Evolutionary conservation across 2,113 vertebrate species (phyloP).

Genomic region (Coreoperca whiteheadi): DNA sequence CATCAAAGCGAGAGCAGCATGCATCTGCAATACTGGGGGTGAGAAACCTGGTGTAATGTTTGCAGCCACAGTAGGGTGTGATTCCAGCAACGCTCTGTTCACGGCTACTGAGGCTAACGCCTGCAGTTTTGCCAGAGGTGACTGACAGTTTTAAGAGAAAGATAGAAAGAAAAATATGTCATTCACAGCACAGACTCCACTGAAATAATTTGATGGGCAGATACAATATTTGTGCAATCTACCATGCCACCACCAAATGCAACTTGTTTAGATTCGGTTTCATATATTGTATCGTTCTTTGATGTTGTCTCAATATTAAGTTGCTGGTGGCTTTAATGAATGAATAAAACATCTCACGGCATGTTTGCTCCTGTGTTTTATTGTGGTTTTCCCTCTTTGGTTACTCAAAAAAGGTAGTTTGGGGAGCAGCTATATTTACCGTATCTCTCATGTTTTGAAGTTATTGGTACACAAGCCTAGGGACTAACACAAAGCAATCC

Average conservation of each 20-base stretch:
- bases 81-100: constrained; percentile 45
- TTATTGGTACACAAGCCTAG: constrained; percentile 77
- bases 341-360: constrained; percentile 74
- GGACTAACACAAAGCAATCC: constrained; percentile 74
- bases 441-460: constrained; percentile 75
- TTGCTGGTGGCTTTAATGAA: constrained; percentile 59
- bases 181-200: constrained; percentile 29
- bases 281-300: constrained; percentile 38
- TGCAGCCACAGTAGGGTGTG: constrained; percentile 54
- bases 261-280: constrained; percentile 47
- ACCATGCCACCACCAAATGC: background rate
- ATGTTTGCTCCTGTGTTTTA: constrained; percentile 46
- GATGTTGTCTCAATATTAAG: constrained; percentile 39
- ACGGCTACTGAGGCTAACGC: constrained; percentile 37
- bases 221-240: constrained; percentile 27
- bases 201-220: constrained; percentile 32
- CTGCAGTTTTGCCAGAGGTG: constrained; percentile 56
- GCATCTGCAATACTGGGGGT: constrained; percentile 37
- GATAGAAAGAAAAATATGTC: constrained; percentile 32
- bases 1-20: constrained; percentile 54
- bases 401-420: constrained; percentile 64
- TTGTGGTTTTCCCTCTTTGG: constrained; percentile 47
- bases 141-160: constrained; percentile 26
- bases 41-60: constrained; percentile 66
- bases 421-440: constrained; percentile 74